Conservation (phyloP, 2,797 vertebrate species). For the Smutsia temminckii region DNA sequence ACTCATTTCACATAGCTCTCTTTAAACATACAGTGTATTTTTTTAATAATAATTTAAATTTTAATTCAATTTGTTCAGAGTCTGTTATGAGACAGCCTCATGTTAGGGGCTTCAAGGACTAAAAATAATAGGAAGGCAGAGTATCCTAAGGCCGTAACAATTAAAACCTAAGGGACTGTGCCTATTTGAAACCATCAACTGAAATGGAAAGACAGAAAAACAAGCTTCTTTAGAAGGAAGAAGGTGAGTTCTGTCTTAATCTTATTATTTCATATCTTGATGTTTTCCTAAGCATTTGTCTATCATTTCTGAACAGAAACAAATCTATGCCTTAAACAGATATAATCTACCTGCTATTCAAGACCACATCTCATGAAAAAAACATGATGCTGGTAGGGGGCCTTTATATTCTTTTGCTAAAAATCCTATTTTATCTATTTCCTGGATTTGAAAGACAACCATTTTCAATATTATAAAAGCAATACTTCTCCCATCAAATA, state of each 20-base stretch:
- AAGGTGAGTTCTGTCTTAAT: neutral
- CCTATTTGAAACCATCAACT: neutral
- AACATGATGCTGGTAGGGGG: neutral
- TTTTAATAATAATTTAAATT: neutral
- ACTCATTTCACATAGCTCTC: neutral
- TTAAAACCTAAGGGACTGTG: neutral
- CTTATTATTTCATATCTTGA: neutral
- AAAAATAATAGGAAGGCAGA: neutral
- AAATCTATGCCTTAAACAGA: neutral
- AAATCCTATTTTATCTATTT: neutral
- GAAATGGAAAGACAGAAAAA: neutral
- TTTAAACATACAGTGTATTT: neutral
- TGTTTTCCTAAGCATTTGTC: neutral
- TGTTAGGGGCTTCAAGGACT: neutral
- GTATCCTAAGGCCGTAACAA: neutral
- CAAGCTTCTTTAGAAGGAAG: neutral
- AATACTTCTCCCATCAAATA: neutral
- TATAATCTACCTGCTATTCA: neutral
- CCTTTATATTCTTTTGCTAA: neutral
- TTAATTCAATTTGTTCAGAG: neutral
- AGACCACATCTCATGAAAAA: neutral
- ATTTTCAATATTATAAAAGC: neutral
- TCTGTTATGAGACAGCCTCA: neutral
- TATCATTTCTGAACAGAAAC: neutral
- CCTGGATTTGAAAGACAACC: neutral